Conservation (phyloP, 2,797 vertebrate species). For the Fundulus diaphanus region DNA sequence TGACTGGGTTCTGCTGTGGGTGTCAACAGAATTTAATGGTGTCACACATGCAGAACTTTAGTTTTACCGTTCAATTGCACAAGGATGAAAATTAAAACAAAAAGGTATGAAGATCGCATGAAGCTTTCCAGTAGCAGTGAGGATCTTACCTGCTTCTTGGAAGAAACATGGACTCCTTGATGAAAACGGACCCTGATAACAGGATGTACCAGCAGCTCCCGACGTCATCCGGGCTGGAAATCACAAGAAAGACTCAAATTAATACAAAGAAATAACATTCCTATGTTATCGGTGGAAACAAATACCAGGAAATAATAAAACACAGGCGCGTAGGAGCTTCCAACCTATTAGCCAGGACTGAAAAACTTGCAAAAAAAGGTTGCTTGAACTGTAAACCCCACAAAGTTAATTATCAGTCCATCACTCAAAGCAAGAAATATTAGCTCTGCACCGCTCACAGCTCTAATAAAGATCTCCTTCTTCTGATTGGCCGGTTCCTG, state of each 20-base stretch:
- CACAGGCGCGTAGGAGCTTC: rapidly evolving
- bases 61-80: neutral
- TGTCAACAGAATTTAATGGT: neutral
- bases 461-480: neutral
- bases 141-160: conserved; percentile 95
- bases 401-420: no score
- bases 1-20: neutral
- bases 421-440: neutral
- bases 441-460: no score
- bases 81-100: conserved; percentile 1
- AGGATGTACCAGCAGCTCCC: conserved; percentile 99
- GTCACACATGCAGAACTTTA: neutral
- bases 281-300: neutral
- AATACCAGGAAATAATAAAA: neutral
- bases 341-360: no score
- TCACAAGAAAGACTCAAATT: conserved; percentile 24
- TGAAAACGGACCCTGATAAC: conserved; percentile 98
- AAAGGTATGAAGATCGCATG: neutral
- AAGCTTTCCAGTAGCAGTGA: conserved; percentile 9
- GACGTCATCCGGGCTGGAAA: conserved; percentile 94
- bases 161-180: conserved; percentile 99
- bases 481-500: neutral
- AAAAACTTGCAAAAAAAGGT: no score
- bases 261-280: neutral
- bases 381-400: no score